phyloP scores from a whole-genome alignment of 2,797 vertebrate genomes.

The Macrochelys suwanniensis region DNA sequence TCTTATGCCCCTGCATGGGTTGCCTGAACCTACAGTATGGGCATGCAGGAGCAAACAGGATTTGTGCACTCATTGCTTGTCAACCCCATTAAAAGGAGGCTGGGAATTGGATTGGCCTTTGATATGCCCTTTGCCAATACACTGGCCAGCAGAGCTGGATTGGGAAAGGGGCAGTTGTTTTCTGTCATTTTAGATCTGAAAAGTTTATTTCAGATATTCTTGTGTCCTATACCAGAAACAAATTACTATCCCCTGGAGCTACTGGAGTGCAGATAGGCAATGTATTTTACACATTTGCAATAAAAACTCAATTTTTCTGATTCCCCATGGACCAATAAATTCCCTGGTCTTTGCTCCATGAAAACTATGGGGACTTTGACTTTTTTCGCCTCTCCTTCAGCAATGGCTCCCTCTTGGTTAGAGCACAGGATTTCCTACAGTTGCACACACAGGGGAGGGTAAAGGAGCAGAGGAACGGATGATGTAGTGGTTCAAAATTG shows the following conservation, averaged over 20 bases:
- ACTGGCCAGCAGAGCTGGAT: background rate
- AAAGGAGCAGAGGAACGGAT: background rate
- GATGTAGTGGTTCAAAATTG: fast-evolving
- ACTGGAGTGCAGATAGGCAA: fast-evolving
- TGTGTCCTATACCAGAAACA: background rate
- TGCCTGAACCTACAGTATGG: too few species aligned
- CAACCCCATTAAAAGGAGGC: too few species aligned
- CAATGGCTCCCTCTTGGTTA: fast-evolving
- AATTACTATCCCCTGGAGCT: background rate
- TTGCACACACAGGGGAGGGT: fast-evolving
- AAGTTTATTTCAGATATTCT: background rate
- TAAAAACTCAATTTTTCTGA: fast-evolving
- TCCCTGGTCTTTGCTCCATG: background rate
- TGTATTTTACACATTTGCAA: background rate
- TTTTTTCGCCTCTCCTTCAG: background rate
- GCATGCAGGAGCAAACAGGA: too few species aligned
- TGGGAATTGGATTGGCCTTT: background rate
- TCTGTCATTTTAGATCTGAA: background rate
- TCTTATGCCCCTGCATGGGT: too few species aligned
- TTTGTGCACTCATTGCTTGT: too few species aligned
- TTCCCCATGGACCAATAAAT: background rate
- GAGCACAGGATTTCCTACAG: background rate
- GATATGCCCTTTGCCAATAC: fast-evolving
- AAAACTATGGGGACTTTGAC: fast-evolving
- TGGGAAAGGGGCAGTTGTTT: background rate